Conservation (phyloP, 2,797 vertebrate genomes). For the Poecilia velifera region DNA sequence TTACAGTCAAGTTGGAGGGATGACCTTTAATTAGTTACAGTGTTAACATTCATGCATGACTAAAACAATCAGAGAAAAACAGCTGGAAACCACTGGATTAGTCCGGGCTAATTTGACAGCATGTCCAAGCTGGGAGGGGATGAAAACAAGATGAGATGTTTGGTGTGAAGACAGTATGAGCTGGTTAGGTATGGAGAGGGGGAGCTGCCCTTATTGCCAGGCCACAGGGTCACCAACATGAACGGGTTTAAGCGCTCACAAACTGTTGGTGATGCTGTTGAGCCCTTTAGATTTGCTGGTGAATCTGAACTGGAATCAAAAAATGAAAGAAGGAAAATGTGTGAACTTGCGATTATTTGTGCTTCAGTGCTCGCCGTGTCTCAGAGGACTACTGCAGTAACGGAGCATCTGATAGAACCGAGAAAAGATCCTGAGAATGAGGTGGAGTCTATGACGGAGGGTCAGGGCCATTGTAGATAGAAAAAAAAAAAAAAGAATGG, state of each 20-base stretch:
- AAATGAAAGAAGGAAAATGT: neutral
- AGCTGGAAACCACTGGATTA: neutral
- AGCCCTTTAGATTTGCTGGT: constrained; percentile 14
- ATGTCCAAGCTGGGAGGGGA: neutral
- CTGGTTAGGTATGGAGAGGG: neutral
- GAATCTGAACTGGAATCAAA: neutral
- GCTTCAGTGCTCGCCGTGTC: neutral
- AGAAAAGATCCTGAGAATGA: constrained; percentile 42
- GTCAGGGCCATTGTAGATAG: too few relatives aligned
- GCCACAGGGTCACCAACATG: constrained; percentile 2
- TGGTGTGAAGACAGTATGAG: neutral
- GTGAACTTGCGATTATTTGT: neutral
- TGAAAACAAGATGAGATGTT: neutral
- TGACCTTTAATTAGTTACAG: neutral
- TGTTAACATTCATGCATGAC: constrained; percentile 1
- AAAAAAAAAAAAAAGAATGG: too few relatives aligned
- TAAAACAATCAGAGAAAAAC: neutral
- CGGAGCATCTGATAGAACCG: constrained; percentile 55
- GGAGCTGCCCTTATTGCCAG: neutral
- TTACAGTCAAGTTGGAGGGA: neutral
- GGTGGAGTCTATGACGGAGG: neutral
- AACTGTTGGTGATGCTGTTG: neutral
- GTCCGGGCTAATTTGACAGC: neutral
- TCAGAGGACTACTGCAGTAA: neutral
- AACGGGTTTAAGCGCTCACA: neutral